Evolutionary conservation across 2,888 invertebrate genomes (phyloP).

Genomic region (Mantis religiosa): DNA sequence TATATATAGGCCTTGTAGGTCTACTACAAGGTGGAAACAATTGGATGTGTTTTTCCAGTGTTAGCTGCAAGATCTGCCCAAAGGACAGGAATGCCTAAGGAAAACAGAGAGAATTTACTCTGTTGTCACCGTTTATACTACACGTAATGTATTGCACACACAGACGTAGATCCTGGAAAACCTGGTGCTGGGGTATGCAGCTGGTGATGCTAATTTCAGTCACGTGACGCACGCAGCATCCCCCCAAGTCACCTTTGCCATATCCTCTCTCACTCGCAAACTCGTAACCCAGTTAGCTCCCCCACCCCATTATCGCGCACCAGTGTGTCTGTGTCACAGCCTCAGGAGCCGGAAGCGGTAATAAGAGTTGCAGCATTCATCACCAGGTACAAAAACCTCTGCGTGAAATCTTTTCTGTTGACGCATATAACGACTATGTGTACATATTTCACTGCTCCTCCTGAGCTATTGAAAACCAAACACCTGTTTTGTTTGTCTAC

Average conservation of each 20-base stretch:
- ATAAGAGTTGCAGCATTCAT: neutral
- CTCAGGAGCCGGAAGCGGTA: neutral
- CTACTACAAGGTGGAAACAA: neutral
- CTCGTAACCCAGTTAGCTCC: neutral
- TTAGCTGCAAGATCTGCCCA: neutral
- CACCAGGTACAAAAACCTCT: neutral
- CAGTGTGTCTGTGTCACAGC: neutral
- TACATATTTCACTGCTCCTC: neutral
- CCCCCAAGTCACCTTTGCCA: neutral
- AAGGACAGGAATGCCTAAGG: neutral
- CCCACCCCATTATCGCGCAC: neutral
- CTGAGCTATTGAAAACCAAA: too few relatives aligned
- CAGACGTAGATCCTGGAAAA: neutral
- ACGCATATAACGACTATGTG: neutral
- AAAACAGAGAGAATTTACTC: neutral
- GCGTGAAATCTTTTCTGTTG: neutral
- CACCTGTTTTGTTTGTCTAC: too few relatives aligned
- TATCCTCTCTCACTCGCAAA: neutral
- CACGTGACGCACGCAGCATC: neutral
- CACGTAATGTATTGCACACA: neutral
- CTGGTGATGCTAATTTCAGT: neutral
- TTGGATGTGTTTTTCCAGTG: neutral
- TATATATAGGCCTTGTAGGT: too few relatives aligned
- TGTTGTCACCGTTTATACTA: neutral
- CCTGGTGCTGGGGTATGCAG: neutral